These are phyloP conservation scores for Willisornis vidua DNA, from an alignment of 2,113 vertebrate species.

Conservation along the genomic window DNA sequence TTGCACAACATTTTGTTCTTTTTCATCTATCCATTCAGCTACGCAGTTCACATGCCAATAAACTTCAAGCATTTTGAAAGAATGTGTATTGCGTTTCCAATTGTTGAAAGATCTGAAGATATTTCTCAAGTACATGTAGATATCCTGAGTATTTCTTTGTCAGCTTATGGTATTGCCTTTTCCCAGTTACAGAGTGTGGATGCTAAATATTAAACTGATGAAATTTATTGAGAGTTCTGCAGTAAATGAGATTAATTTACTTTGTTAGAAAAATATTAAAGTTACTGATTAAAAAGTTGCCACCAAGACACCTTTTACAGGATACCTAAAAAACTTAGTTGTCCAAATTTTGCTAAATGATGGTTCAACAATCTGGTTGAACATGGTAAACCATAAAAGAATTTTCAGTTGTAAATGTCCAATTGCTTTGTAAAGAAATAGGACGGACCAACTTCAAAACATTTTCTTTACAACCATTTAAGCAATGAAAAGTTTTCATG, in stretches of 20 bases:
- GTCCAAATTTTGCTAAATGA: neutral
- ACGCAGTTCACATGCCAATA: conserved; percentile 11
- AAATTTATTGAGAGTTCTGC: neutral
- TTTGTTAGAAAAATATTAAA: neutral
- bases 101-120: conserved; percentile 23
- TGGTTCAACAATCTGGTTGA: neutral
- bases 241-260: neutral
- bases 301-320: neutral
- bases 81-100: neutral
- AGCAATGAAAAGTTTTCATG: neutral
- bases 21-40: conserved; percentile 2
- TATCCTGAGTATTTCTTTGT: neutral
- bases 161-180: neutral
- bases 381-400: neutral
- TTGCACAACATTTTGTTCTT: conserved; percentile 31
- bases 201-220: neutral
- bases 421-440: neutral
- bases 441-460: neutral
- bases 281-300: neutral
- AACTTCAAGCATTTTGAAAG: conserved; percentile 21
- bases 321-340: neutral
- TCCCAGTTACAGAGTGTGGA: neutral
- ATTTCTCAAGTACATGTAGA: conserved; percentile 8
- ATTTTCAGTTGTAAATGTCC: neutral
- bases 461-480: neutral